Conservation (phyloP, 2,113 vertebrate genomes). For the Ameiurus melas region DNA sequence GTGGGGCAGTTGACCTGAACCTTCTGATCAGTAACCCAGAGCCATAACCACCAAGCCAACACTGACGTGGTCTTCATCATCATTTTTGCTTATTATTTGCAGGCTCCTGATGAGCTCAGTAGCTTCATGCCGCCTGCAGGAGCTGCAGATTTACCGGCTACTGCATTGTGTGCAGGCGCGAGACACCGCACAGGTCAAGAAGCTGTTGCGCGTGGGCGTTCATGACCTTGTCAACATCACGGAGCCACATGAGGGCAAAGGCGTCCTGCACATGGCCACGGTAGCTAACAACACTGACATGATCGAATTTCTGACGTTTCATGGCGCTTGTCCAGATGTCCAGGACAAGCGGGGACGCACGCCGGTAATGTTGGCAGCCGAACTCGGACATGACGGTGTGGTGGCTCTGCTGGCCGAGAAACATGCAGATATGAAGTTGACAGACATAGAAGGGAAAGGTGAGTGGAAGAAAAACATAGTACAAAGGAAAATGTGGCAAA, state of each 20-base stretch:
- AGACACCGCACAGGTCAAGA: slow-evolving; percentile 80
- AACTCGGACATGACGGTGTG: slow-evolving; percentile 79
- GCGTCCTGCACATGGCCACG: slow-evolving; percentile 81
- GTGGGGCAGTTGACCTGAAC: no score
- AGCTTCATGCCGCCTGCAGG: slow-evolving; percentile 74
- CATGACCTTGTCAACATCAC: slow-evolving; percentile 83
- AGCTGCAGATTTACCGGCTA: slow-evolving; percentile 86
- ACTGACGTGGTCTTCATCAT: background rate
- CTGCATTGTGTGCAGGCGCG: slow-evolving; percentile 80
- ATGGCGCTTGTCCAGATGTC: slow-evolving; percentile 79
- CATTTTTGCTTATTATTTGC: background rate
- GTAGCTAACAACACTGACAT: slow-evolving; percentile 79
- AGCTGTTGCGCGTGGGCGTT: slow-evolving; percentile 76
- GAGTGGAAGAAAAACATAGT: background rate
- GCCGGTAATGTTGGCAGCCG: slow-evolving; percentile 84
- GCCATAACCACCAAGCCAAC: no score
- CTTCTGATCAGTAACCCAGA: no score
- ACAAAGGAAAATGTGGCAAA: background rate
- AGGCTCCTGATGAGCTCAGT: slow-evolving; percentile 33
- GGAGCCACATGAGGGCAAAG: slow-evolving; percentile 78
- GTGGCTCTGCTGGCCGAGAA: slow-evolving; percentile 77
- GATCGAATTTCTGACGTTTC: slow-evolving; percentile 79
- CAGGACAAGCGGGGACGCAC: slow-evolving; percentile 82
- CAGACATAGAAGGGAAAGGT: slow-evolving; percentile 89
- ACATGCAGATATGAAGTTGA: slow-evolving; percentile 77